Conservation (phyloP, 2,888 invertebrate species). For the Cenopis cana region DNA sequence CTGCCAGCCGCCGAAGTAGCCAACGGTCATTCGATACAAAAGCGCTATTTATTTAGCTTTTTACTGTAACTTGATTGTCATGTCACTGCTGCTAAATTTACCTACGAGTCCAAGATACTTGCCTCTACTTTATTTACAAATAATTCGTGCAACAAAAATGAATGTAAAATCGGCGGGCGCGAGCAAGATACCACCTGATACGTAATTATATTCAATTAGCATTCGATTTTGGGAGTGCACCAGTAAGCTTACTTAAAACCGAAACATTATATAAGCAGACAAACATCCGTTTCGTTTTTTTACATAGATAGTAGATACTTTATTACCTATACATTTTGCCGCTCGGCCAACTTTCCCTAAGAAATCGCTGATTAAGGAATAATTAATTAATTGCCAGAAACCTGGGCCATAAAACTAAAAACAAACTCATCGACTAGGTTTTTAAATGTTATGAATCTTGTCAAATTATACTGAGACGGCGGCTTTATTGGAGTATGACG, state of each 20-base stretch:
- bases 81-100: slow-evolving; percentile 18
- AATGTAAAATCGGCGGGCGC: no score
- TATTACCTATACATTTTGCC: not conserved
- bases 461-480: no score
- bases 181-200: not conserved
- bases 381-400: not conserved
- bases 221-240: not conserved
- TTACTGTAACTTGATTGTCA: slow-evolving; percentile 19
- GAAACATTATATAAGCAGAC: not conserved
- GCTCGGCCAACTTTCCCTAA: not conserved
- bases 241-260: not conserved
- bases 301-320: no score
- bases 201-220: not conserved
- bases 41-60: slow-evolving; percentile 8
- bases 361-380: not conserved
- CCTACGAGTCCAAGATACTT: not conserved
- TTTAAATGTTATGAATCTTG: no score
- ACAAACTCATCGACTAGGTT: not conserved
- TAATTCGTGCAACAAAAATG: not conserved
- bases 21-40: slow-evolving; percentile 5
- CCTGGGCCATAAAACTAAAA: not conserved
- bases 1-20: slow-evolving; percentile 7
- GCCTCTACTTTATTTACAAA: not conserved
- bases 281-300: not conserved
- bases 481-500: no score